Conservation (phyloP, 2,888 invertebrate genomes). For the Catotricha subobsoleta region DNA sequence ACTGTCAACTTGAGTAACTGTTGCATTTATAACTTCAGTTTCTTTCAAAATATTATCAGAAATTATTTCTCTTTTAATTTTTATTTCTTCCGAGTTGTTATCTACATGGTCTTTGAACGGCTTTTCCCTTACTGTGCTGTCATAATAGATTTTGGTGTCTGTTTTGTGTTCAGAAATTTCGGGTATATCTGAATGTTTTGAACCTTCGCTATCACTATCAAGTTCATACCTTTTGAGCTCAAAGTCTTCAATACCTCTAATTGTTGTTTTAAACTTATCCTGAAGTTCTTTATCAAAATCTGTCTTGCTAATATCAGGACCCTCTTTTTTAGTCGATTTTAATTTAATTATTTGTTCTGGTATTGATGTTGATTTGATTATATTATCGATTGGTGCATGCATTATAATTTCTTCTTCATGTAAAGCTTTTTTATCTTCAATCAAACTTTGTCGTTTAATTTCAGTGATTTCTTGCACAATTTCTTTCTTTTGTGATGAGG, state of each 20-base stretch:
- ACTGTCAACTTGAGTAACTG: neutral
- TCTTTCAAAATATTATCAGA: constrained; percentile 4
- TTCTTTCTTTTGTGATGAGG: constrained; percentile 54
- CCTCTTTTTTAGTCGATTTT: constrained; percentile 27
- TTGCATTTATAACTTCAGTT: neutral
- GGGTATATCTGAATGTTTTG: neutral
- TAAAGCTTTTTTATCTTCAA: constrained; percentile 29
- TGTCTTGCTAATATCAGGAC: constrained; percentile 23
- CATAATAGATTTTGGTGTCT: constrained; percentile 16
- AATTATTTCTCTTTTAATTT: constrained; percentile 1
- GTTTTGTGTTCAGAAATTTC: constrained; percentile 7
- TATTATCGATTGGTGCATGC: constrained; percentile 29
- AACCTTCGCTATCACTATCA: constrained; percentile 4
- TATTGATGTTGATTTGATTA: constrained; percentile 24
- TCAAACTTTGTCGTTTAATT: constrained; percentile 44
- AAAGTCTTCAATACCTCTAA: constrained; percentile 13
- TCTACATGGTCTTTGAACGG: constrained; percentile 5
- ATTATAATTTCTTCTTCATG: constrained; percentile 30
- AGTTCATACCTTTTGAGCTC: constrained; percentile 13
- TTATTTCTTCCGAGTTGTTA: neutral
- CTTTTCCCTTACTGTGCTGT: constrained; percentile 14
- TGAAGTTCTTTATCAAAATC: constrained; percentile 29
- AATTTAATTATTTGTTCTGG: constrained; percentile 28
- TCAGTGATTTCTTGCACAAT: constrained; percentile 53
- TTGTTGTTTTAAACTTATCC: constrained; percentile 26